Percentiles rank a stretch among this genome's conserved stretches.
phyloP scores from a whole-genome alignment of 2,113 vertebrate species.

The Parus major region DNA sequence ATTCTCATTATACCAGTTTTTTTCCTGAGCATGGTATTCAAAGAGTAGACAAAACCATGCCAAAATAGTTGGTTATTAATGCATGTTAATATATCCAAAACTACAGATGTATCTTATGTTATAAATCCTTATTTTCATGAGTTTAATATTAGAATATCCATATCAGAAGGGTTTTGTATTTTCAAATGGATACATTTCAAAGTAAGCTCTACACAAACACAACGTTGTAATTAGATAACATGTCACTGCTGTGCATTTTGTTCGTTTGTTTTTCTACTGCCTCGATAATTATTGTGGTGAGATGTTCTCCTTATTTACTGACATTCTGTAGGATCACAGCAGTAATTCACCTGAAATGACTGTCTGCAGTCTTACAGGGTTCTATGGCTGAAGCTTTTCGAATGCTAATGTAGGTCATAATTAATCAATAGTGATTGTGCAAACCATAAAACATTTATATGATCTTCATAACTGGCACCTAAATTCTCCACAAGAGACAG shows the following conservation, averaged over 20 bases:
- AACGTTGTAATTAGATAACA: neutral
- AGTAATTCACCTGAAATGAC: slow-evolving; percentile 44
- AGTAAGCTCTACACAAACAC: neutral
- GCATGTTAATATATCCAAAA: neutral
- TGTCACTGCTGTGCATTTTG: neutral
- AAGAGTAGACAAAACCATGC: neutral
- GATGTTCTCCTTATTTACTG: slow-evolving; percentile 17
- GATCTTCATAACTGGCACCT: neutral
- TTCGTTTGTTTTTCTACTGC: neutral
- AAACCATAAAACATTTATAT: slow-evolving; percentile 33
- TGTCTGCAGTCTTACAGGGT: neutral
- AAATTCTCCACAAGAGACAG: neutral
- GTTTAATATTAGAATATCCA: neutral
- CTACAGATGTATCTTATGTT: neutral
- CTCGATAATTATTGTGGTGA: neutral
- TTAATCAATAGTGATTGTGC: slow-evolving; percentile 33
- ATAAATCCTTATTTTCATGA: neutral
- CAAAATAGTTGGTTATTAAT: neutral
- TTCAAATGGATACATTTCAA: neutral
- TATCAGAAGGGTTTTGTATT: neutral
- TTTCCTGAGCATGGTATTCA: neutral
- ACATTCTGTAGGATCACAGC: neutral
- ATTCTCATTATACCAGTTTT: neutral
- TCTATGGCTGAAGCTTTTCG: neutral
- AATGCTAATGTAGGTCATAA: slow-evolving; percentile 33